phyloP scores from a whole-genome alignment of 1,140 invertebrate genomes.

The Drosophila ficusphila region DNA sequence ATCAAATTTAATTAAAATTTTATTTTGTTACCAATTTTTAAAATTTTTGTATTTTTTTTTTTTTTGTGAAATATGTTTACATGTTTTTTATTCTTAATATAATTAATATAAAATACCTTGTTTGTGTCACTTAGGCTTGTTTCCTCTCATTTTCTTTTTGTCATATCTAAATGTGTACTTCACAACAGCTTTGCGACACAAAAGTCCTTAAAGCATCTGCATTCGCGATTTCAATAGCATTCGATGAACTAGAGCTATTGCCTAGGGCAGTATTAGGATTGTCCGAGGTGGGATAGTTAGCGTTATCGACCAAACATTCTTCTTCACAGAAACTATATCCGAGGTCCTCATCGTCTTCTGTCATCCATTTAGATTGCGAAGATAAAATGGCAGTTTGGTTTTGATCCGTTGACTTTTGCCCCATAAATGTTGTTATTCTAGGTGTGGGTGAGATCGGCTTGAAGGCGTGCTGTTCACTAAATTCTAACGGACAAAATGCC shows the following conservation, averaged over 20 bases:
- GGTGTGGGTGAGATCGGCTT: slow-evolving; percentile 76
- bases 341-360: slow-evolving; percentile 72
- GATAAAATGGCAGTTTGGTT: not conserved
- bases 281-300: slow-evolving; percentile 12
- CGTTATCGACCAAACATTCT: slow-evolving; percentile 43
- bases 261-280: slow-evolving; percentile 1
- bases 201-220: slow-evolving; percentile 60
- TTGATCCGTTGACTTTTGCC: slow-evolving; percentile 2
- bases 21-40: too few relatives aligned
- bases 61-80: not conserved
- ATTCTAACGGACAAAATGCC: slow-evolving; percentile 55
- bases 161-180: slow-evolving; percentile 63
- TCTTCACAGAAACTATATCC: slow-evolving; percentile 79
- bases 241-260: not conserved
- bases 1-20: too few relatives aligned
- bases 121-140: slow-evolving; percentile 62
- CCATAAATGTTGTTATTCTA: slow-evolving; percentile 7
- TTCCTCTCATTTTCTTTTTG: slow-evolving; percentile 23
- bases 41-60: too few relatives aligned
- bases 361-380: not conserved
- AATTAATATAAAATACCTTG: slow-evolving; percentile 63
- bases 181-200: slow-evolving; percentile 66
- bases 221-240: slow-evolving; percentile 46
- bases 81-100: slow-evolving; percentile 13
- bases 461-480: slow-evolving; percentile 73